Conservation (phyloP, 2,888 invertebrate species). For the Drosophila seclusa region DNA sequence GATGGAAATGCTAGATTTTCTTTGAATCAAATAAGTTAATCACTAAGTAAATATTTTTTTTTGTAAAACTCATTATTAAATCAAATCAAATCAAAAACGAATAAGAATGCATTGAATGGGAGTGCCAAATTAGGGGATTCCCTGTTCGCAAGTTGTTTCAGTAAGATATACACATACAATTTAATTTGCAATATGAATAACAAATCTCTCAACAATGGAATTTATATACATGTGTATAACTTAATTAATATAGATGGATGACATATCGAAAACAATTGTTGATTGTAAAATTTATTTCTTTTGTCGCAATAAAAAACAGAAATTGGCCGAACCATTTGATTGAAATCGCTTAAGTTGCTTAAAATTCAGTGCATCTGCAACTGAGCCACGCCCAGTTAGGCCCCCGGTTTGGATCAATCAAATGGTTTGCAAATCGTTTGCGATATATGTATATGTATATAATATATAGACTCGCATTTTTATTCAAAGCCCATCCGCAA, state of each 20-base stretch:
- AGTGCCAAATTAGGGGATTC: neutral
- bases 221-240: slow-evolving; percentile 7
- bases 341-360: slow-evolving; percentile 62
- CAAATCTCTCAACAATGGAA: neutral
- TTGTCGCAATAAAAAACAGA: slow-evolving; percentile 11
- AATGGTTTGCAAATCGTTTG: slow-evolving; percentile 63
- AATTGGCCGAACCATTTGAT: slow-evolving; percentile 51
- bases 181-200: slow-evolving; percentile 26
- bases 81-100: neutral
- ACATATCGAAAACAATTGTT: slow-evolving; percentile 61
- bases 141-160: neutral
- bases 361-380: slow-evolving; percentile 76
- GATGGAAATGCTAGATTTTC: neutral
- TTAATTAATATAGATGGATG: slow-evolving; percentile 29
- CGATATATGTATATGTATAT: slow-evolving; percentile 32
- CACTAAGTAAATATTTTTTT: neutral
- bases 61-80: neutral
- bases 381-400: slow-evolving; percentile 46
- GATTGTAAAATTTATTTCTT: slow-evolving; percentile 52
- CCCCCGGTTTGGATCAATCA: slow-evolving; percentile 44
- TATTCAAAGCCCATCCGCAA: slow-evolving; percentile 76
- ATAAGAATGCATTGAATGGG: neutral
- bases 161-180: neutral
- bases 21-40: neutral
- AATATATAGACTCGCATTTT: slow-evolving; percentile 51